Base-by-base conservation (phyloP, 1,140 invertebrate genomes). In the Tribolium castaneum region DNA sequence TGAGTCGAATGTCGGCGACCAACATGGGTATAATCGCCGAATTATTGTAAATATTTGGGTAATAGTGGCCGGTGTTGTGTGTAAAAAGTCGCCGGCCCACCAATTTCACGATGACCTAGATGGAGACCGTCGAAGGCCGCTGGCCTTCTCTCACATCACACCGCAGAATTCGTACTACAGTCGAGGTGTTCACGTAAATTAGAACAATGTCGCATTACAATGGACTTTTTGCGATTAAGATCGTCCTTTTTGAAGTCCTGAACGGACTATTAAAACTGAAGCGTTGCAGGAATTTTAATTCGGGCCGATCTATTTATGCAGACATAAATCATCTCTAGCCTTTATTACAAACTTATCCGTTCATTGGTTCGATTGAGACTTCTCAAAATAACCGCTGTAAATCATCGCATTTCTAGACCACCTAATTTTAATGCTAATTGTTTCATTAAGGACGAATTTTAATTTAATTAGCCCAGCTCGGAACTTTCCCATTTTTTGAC, bases 61-160 rank as follows among this genome's bases (percentile, higher is more conserved):
- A 66, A 66, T 35, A 51, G 70, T 72, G 45, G 70, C 70, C 50
- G 50, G 70, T 72, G 35, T 71, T 70, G 62, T 30, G 35, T 50
- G 34, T 73, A 73, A 73, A 73, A 73, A 73, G 50, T 52, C 71
- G 49, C n/a, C 71, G 71, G 71, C 71, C 71, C 71, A 73, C 71
- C 71, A 73, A 73, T 73, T 73, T 73, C 71, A 73, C 52, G 52
- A 73, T 73, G 71, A 73, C 71, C 71, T 54, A 73, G 71, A 73
- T 73, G 71, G 71, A 73, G 19, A 16, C 52, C 49, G 71, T 73
- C 71, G 71, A 73, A 73, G 71, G 71, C 71, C 52, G 49, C 49
- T 72, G 70, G 70, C 70, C 70, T 71, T 73, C 71, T 73, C 71
- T 73, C 71, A 73, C 71, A 73, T 73, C 71, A 52, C 30, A 73